phyloP scores from a whole-genome alignment of 1,140 invertebrate species.

The Harpegnathos saltator region DNA sequence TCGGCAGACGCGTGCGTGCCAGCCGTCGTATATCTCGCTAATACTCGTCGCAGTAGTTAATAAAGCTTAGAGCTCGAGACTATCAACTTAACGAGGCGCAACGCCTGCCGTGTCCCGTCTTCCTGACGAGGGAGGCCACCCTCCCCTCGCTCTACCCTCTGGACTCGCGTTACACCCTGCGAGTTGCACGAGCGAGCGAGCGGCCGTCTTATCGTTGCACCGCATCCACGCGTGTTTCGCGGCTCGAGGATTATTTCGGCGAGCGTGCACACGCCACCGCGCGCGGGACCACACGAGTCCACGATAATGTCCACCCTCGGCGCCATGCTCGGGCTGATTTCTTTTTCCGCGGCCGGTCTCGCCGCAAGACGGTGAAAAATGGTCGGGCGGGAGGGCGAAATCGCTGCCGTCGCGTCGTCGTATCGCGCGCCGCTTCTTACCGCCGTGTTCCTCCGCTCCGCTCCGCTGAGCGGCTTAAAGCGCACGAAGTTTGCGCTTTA shows the following conservation, averaged over 20 bases:
- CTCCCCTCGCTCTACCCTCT: no score
- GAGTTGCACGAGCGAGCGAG: no score
- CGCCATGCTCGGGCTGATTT: slow-evolving; percentile 7
- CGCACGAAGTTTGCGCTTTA: slow-evolving; percentile 27
- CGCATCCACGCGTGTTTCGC: slow-evolving; percentile 21
- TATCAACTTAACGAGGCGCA: no score
- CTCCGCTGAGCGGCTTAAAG: slow-evolving; percentile 42
- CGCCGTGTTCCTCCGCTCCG: neutral
- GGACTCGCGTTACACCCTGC: no score
- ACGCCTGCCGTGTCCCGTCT: no score
- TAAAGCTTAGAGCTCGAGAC: no score
- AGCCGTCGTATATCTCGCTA: no score
- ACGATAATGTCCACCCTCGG: slow-evolving; percentile 19
- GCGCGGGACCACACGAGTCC: neutral
- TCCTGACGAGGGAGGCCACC: slow-evolving; percentile 12
- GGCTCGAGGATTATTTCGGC: slow-evolving; percentile 27
- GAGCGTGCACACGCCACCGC: neutral
- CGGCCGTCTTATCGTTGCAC: slow-evolving; percentile 18
- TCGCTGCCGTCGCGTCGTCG: no score
- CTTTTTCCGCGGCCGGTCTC: slow-evolving; percentile 14
- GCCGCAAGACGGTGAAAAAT: slow-evolving; percentile 48
- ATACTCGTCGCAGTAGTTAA: no score
- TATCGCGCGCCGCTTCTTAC: slow-evolving; percentile 37
- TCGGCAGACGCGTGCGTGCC: no score
- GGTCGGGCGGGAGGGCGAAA: slow-evolving; percentile 14